Evolutionary conservation across 2,113 vertebrate species (phyloP), one percentile per base, ranked within the genome.

Genomic region (Pteruthius melanotis): DNA sequence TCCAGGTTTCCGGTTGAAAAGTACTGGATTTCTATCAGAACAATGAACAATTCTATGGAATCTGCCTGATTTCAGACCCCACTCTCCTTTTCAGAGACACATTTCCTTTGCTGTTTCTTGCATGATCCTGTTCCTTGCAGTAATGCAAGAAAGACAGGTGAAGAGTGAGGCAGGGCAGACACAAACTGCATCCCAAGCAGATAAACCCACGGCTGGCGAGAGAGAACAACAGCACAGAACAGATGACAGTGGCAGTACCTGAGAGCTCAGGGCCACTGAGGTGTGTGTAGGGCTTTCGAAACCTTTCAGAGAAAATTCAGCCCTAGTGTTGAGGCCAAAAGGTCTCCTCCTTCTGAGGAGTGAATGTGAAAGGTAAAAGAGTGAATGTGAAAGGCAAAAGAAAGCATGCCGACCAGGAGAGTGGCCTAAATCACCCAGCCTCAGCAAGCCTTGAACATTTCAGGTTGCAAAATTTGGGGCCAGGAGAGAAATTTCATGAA

Each of bases 351-450:
- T 39, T 27, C 33, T 53, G 39, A 63, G 22, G 20, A 53, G 9
- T 42, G 39, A 81, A 65, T 1, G 11, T 35, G 33, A 66, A 86
- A 86, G 28, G 31, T 13, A 20, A 28, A 87, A 64, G 16, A 40
- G 9, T 42, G 39, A 81, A 65, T 1, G 11, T 35, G 33, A 66
- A 86, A 86, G 28, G 31, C 12, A 20, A 28, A 87, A 64, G 16
- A 40, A 21, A 90, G 15, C 27, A 31, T 0, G 0, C 6, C 39
- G 40, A 75, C 26, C 24, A 64, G 19, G 26, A 56, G 13, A 28
- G 39, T 35, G 42, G 30, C 37, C 22, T 11, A 68, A 35, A 11
- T 42, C 18, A 12, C 20, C 9, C 50, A 81, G 63, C 39, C 26
- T 54, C 18, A 50, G 54, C 59, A 90, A 85, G 75, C 6, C 12